phyloP scores from a whole-genome alignment of 37 sponge, comb jelly and placozoan genomes.

The Eunapius fragilis region DNA sequence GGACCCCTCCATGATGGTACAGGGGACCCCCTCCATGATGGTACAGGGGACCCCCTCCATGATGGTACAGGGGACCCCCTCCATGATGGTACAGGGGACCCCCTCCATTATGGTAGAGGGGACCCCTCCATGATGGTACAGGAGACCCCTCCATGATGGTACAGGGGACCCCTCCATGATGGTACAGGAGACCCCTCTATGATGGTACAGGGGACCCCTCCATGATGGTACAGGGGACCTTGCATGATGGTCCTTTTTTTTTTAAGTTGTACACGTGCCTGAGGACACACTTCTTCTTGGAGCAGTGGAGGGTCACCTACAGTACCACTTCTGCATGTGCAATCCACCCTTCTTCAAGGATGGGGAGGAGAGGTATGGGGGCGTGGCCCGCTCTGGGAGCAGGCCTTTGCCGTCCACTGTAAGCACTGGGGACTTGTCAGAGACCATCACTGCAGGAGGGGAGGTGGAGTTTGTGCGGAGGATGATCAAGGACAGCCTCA shows the following conservation, averaged over 20 bases:
- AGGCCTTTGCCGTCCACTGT: constrained; percentile 47
- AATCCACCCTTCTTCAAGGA: constrained; percentile 98
- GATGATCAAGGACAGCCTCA: constrained; percentile 85
- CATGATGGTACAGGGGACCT: no score
- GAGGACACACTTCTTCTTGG: constrained; percentile 14
- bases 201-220: no score
- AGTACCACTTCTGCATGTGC: constrained; percentile 95
- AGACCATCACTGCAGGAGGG: constrained; percentile 86
- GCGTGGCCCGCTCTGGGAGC: constrained; percentile 2
- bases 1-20: no score
- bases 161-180: no score
- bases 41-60: no score
- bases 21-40: no score
- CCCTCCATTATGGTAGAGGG: no score
- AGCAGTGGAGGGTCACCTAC: constrained; percentile 30
- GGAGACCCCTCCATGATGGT: no score
- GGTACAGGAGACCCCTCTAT: no score
- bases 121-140: no score
- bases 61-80: no score
- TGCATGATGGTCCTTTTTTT: neutral
- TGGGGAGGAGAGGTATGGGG: constrained; percentile 6
- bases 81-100: no score
- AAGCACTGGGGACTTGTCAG: constrained; percentile 51
- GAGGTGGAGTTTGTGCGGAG: constrained; percentile 87
- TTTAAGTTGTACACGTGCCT: constrained; percentile 45